phyloP scores from a whole-genome alignment of 2,797 vertebrate species.

The Crotalus adamanteus region DNA sequence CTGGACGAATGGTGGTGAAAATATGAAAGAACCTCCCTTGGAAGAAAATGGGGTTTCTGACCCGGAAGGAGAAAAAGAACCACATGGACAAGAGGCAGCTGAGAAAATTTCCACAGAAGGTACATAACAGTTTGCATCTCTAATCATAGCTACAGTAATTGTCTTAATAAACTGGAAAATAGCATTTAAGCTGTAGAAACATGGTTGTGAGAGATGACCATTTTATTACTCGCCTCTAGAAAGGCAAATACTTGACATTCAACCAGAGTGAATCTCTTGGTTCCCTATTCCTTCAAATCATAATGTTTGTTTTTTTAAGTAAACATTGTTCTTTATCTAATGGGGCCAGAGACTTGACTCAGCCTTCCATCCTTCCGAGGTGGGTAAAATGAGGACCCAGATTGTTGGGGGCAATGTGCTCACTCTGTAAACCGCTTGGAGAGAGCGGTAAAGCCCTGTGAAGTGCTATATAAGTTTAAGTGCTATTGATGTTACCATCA shows the following conservation, averaged over 20 bases:
- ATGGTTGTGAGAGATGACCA: background rate
- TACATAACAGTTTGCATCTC: constrained; percentile 52
- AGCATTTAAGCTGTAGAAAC: background rate
- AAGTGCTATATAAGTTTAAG: too few relatives aligned
- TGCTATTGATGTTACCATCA: background rate
- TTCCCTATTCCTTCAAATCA: background rate
- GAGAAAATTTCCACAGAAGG: constrained; percentile 61
- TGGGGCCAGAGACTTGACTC: background rate
- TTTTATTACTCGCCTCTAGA: background rate
- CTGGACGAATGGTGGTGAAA: constrained; percentile 65
- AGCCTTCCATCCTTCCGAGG: too few relatives aligned
- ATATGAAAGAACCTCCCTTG: constrained; percentile 39
- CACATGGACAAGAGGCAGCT: constrained; percentile 46
- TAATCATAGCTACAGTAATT: background rate
- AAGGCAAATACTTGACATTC: background rate
- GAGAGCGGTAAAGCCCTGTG: too few relatives aligned
- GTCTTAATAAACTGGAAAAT: background rate
- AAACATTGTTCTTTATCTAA: background rate
- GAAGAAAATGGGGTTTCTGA: constrained; percentile 72
- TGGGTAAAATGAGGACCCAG: too few relatives aligned
- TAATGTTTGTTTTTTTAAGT: background rate
- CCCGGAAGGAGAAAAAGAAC: constrained; percentile 76
- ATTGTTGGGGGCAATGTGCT: too few relatives aligned
- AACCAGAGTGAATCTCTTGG: background rate
- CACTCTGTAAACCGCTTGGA: too few relatives aligned